A percentile compares a stretch with the other conserved stretches of the same genome.
These are phyloP conservation scores for Quadroppia sp. DNA, from an alignment of 2,888 invertebrate species.

Conservation along the genomic window DNA sequence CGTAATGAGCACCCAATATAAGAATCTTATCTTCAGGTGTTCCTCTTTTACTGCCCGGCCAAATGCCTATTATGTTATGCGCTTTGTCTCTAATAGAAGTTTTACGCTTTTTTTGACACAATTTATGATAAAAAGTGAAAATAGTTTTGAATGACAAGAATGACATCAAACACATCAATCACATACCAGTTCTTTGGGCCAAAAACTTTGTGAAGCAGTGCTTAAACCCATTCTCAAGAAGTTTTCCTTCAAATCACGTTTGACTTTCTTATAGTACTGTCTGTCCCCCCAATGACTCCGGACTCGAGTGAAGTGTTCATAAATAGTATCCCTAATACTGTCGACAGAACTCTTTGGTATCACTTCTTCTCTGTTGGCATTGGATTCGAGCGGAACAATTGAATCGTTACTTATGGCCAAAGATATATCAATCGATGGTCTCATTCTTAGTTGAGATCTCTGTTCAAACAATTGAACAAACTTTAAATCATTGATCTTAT, in stretches of 20 bases:
- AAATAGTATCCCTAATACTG: constrained; percentile 3
- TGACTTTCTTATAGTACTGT: constrained; percentile 11
- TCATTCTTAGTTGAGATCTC: not conserved
- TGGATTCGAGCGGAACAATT: not conserved
- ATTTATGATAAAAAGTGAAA: no score
- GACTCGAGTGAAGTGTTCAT: not conserved
- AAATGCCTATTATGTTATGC: constrained; percentile 51
- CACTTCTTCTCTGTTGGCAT: not conserved
- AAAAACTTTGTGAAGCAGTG: constrained; percentile 35
- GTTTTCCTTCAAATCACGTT: constrained; percentile 18
- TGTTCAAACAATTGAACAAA: not conserved
- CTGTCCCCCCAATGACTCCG: constrained; percentile 14
- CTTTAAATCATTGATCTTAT: not conserved
- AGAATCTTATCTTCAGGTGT: constrained; percentile 51
- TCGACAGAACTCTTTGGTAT: constrained; percentile 12
- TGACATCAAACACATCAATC: not conserved
- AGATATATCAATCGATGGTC: not conserved
- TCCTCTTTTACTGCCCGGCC: constrained; percentile 51
- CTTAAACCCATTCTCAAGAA: constrained; percentile 32
- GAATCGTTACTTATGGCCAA: not conserved
- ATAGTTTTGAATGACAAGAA: no score
- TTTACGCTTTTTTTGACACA: no score
- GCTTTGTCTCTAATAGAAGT: not conserved
- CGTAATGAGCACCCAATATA: constrained; percentile 53
- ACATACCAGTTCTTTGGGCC: constrained; percentile 20